Percentiles rank a stretch among this genome's conserved stretches.
Evolutionary conservation across 2,888 invertebrate genomes (phyloP).

Genomic region (Willowsia nigromaculata): DNA sequence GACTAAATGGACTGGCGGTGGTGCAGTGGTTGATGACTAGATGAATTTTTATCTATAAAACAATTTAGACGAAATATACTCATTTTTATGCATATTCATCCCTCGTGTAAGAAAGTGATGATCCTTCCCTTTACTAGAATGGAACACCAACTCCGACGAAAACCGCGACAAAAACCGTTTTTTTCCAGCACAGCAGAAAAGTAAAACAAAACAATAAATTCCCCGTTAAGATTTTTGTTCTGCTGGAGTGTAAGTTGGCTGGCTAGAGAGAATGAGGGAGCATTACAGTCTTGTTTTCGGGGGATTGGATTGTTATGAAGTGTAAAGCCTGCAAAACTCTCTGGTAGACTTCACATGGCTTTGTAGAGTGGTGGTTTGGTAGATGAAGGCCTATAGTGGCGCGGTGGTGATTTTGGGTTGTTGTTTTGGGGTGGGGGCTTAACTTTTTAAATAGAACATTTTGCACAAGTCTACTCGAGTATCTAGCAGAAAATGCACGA

Average conservation of each 20-base stretch:
- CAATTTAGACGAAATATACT: background rate
- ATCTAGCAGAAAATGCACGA: background rate
- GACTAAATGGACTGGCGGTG: background rate
- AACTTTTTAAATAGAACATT: background rate
- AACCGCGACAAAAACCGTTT: background rate
- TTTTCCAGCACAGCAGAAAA: background rate
- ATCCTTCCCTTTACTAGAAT: background rate
- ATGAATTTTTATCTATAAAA: background rate
- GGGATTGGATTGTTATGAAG: background rate
- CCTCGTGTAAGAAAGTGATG: background rate
- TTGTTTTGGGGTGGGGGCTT: conserved; percentile 24
- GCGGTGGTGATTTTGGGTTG: background rate
- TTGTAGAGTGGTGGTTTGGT: background rate
- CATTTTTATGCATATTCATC: background rate
- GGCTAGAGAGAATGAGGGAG: background rate
- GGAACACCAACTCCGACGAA: background rate
- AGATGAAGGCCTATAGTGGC: background rate
- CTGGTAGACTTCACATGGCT: background rate
- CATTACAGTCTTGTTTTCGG: background rate
- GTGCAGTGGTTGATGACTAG: background rate
- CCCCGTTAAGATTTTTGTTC: background rate
- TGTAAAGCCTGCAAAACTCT: background rate
- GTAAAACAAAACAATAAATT: background rate
- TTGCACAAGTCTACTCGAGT: too few species aligned
- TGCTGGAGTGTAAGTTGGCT: background rate